Percentiles rank a stretch among this genome's conserved stretches.
phyloP scores from a whole-genome alignment of 2,797 vertebrate genomes.

The Sus cebifrons region DNA sequence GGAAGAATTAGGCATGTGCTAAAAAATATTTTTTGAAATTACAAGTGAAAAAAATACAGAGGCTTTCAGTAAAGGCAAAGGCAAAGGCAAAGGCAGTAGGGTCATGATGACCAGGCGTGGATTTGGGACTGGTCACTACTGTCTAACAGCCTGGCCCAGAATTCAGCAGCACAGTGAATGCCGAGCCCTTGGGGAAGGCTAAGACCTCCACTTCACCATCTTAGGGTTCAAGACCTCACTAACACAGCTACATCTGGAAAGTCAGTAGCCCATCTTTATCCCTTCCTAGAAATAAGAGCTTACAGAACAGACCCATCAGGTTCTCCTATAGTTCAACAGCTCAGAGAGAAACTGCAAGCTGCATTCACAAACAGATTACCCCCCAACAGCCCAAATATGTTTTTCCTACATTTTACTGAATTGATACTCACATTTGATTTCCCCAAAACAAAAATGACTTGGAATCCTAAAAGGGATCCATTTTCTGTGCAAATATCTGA shows the following conservation, averaged over 20 bases:
- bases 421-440: constrained; percentile 50
- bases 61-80: not conserved
- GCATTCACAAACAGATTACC: not conserved
- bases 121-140: no score
- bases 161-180: not conserved
- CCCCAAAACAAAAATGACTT: constrained; percentile 18
- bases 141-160: not conserved
- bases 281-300: not conserved
- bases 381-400: not conserved
- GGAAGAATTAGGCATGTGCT: not conserved
- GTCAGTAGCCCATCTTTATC: not conserved
- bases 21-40: constrained; percentile 47
- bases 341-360: not conserved
- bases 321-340: not conserved
- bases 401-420: constrained; percentile 9
- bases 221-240: not conserved
- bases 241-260: not conserved
- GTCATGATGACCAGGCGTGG: not conserved
- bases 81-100: not conserved
- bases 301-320: not conserved
- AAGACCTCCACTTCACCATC: not conserved
- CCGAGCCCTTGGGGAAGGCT: not conserved
- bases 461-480: not conserved
- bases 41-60: constrained; percentile 28
- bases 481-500: constrained; percentile 59